A percentile compares a stretch with the other conserved stretches of the same genome.
Evolutionary conservation across 2,888 invertebrate species (phyloP).

Genomic region (Archips xylosteana): DNA sequence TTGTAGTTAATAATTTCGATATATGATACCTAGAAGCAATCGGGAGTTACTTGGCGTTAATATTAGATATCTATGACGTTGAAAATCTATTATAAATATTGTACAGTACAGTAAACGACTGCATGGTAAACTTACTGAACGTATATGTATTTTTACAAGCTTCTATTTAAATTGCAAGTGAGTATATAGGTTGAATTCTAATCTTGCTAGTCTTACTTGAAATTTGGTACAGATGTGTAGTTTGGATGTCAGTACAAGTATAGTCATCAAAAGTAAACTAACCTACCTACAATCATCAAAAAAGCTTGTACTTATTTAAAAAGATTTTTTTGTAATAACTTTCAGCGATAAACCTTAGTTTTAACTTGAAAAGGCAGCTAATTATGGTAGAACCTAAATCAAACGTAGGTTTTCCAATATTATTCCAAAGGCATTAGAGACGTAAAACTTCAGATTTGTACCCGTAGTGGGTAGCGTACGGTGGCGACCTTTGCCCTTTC

Average conservation of each 20-base stretch:
- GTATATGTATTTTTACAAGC: no score
- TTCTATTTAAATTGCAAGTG: no score
- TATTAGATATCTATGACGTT: neutral
- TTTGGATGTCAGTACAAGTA: no score
- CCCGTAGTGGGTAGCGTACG: conserved; percentile 23
- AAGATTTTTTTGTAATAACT: no score
- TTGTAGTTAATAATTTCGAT: conserved; percentile 22
- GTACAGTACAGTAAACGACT: neutral
- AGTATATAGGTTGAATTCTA: no score
- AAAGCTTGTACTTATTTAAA: no score
- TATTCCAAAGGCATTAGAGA: conserved; percentile 1
- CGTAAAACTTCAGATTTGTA: neutral
- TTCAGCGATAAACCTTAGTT: no score
- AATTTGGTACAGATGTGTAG: no score
- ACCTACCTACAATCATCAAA: no score
- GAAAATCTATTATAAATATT: neutral
- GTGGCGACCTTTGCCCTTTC: conserved; percentile 41
- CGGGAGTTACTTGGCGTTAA: neutral
- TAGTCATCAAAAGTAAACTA: no score
- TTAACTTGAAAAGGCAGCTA: neutral
- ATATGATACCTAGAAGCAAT: neutral
- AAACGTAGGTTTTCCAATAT: conserved; percentile 8
- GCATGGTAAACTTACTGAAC: no score
- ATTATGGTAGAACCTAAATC: neutral
- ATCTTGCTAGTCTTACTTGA: no score